Base-by-base conservation (phyloP, 1,140 invertebrate species). In the Scylla paramamosain region DNA sequence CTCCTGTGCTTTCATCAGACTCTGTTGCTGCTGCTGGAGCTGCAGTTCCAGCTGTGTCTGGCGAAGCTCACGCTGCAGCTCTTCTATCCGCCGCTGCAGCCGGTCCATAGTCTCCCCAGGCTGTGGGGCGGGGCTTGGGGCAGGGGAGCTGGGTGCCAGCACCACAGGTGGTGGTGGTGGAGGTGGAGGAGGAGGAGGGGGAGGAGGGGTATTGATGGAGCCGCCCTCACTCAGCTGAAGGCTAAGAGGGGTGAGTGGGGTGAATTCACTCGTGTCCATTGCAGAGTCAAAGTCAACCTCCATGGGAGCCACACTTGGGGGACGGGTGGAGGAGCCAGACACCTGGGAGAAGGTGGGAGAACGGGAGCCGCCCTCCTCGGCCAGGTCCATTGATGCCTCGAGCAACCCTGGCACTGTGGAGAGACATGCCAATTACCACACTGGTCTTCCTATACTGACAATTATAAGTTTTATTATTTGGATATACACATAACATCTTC, bases 21-120 rank as follows among this genome's bases (percentile, higher is more conserved):
- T 96, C 46, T 95, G 96, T 31, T 95, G 96, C 32, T 94, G 96
- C 91, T 96, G 96, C 94, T 96, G 94, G 31, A 96, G 95, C 94
- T 96, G 96, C 90, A 96, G 93, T 20, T 95, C 92, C 48, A 96
- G 95, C 83, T 96, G 95, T 7, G 95, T 96, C 20, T 96, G 96
- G 59, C 97, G 96, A 59, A 99, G 96, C 96, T 99, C 98, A 6
- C 98, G 97, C 96, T 99, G 98, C 52, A 99, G 97, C 96, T 99
- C 98, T 96, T 99, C 98, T 87, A 99, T 99, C 96, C 98, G 98
- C 87, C 98, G 98, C 96, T 99, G 98, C 96, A 99, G 99, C 96
- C 98, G 98, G 91, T 98, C 97, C 46, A 99, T 98, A 82, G 98
- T 98, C 94, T 98, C 98, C 96, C 98, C 98, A 87, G 97, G 97